Base-by-base conservation (phyloP, 2,797 vertebrate species). In the Peromyscus eremicus region DNA sequence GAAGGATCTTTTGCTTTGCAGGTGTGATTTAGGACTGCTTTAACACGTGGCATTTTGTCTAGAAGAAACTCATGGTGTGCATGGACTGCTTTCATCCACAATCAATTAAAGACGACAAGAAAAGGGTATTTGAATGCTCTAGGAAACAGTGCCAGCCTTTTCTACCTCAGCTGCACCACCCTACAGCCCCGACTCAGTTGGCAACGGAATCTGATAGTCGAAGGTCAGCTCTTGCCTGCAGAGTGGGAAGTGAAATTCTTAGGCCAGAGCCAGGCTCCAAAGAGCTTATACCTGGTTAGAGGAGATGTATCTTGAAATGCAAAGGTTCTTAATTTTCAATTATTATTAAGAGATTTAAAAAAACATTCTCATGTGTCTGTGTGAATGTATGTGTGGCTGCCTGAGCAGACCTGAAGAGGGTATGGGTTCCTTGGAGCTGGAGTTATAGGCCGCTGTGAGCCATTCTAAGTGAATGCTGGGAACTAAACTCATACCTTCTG, bases 321-420 rank as follows among this genome's bases (percentile, higher is more conserved):
- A 57, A 80, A 92, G 77, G 17, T 40, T 86, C 43, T 95, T 85
- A 81, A 73, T 68, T 96, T 94, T 55, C 46, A 71, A 81, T 60
- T 91, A 37, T 75, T 82, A 91, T 73, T 84, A 64, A 43, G 27
- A 12, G 27, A 64, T 43, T 62, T 64, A 40, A 21, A 23, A 75
- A 34, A 29, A 46, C 13, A 6, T n/a, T 57, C 40, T 27, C 13
- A 82, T 55, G 49, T 71, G 23, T 55, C n/a, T 71, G 68, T 55
- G 34, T 71, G 23, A 68, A 37, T 37, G 46, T 37, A 52, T 52
- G 43, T 52, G 46, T n/a, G 4, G 34, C 46, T 3, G 27, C 37
- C 40, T 32, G 40, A 29, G 60, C 10, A 52, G 81, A 43, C 60
- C 37, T 16, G 73, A 84, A 21, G 81, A 83, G 37, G 27, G 7